Evolutionary conservation across 1,140 invertebrate species (phyloP).

Genomic region (Lycorma delicatula): DNA sequence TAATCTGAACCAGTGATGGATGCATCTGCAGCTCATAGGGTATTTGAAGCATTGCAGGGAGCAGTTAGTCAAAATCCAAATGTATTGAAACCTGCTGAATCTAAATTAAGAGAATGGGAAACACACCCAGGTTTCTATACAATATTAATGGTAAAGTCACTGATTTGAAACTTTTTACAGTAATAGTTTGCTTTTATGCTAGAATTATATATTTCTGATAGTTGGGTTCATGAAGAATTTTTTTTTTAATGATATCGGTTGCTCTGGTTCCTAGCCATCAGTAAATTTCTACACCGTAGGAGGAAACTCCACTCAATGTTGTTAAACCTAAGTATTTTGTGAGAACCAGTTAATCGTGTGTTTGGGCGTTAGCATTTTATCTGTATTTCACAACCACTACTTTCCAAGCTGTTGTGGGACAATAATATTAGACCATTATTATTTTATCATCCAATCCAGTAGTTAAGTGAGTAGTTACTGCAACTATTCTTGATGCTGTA

Average conservation of each 20-base stretch:
- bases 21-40: too few relatives aligned
- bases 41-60: constrained; percentile 65
- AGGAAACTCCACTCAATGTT: background rate
- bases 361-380: too few relatives aligned
- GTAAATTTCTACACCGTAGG: background rate
- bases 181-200: too few relatives aligned
- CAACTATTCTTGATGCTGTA: too few relatives aligned
- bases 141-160: constrained; percentile 69
- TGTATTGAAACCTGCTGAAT: constrained; percentile 78
- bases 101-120: constrained; percentile 80
- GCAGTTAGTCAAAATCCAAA: constrained; percentile 78
- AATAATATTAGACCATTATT: too few relatives aligned
- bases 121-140: constrained; percentile 79
- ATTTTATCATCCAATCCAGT: too few relatives aligned
- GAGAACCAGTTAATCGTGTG: too few relatives aligned
- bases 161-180: too few relatives aligned
- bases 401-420: too few relatives aligned
- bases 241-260: background rate
- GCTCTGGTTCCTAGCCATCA: background rate
- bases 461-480: too few relatives aligned
- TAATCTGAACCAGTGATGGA: too few relatives aligned
- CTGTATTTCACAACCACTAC: too few relatives aligned
- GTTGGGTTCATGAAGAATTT: background rate
- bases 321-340: background rate
- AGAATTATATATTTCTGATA: background rate